Evolutionary conservation across 2,797 vertebrate species (phyloP), one percentile per base, ranked within the genome.

Genomic region (Acestrorhynchus altus): DNA sequence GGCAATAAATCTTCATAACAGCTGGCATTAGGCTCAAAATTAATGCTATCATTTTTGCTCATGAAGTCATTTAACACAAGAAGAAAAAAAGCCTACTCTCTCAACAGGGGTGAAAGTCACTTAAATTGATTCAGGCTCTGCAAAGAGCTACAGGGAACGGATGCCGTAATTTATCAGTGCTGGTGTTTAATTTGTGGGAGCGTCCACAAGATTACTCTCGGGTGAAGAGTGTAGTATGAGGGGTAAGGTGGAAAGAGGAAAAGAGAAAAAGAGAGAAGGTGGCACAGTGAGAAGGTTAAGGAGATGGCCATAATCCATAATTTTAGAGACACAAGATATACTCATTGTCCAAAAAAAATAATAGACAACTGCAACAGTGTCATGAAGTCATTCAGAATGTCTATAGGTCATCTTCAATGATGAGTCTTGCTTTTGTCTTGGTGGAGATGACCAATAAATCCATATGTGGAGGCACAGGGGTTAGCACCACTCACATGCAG

Each of bases 1-100:
- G 15, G 73, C 67, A 79, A 91, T 92, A 86, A 89, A 91, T 92
- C 92, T 88, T 91, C 76, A 86, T 89, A 90, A 86, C 88, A 87
- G 86, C 87, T 86, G 85, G 75, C 39, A 70, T 81, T 86, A 82
- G 84, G 84, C 82, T 77, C 76, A 82, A 80, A 92, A 90, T 90
- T 86, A 88, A 87, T 39, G 87, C 66, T 84, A 83, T 88, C 75
- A 83, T 88, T 90, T 89, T 88, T 89, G 72, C 77, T 83, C 86
- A 83, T 87, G 79, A 87, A 88, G 89, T 87, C 86, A 82, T 90
- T 89, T 87, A 86, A 83, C 79, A 64, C n/a, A 84, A 87, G 35
- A 15, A 20, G 35, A 85, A 87, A 87, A 75, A 70, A 88, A 85
- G 81, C 86, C 83, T 64, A 80, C 85, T 87, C 81, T 86, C 79